These are phyloP conservation scores for Agrotis exclamationis DNA, from an alignment of 2,888 invertebrate species.

Conservation along the genomic window DNA sequence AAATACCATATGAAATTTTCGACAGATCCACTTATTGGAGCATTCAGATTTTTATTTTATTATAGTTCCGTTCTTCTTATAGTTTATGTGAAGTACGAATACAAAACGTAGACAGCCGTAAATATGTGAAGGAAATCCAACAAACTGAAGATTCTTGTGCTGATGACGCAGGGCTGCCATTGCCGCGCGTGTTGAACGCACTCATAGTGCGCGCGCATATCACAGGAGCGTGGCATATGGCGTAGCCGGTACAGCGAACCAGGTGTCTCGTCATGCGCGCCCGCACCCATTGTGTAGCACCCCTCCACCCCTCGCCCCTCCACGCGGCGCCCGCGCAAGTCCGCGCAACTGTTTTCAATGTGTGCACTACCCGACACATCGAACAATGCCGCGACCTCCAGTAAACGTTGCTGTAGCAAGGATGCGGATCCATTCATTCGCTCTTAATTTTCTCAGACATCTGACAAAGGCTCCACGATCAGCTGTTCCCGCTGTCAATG, in stretches of 20 bases:
- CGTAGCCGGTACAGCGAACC: conserved; percentile 87
- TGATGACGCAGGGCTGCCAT: conserved; percentile 46
- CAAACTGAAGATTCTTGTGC: conserved; percentile 30
- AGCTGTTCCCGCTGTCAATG: conserved; percentile 64
- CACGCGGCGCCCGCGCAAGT: conserved; percentile 65
- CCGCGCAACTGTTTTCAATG: conserved; percentile 68
- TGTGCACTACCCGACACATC: conserved; percentile 78
- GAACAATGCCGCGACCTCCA: conserved; percentile 80
- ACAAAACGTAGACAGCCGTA: conserved; percentile 32
- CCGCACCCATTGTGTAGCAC: conserved; percentile 87
- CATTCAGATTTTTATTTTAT: conserved; percentile 33
- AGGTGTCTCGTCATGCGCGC: conserved; percentile 90
- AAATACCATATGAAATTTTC: conserved; percentile 41
- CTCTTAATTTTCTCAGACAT: conserved; percentile 62
- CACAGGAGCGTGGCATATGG: conserved; percentile 84
- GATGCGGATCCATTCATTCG: conserved; percentile 62
- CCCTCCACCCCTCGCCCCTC: conserved; percentile 67
- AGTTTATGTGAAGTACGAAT: conserved; percentile 42
- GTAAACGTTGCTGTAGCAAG: conserved; percentile 60
- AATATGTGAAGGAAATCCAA: conserved; percentile 36
- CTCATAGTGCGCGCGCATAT: conserved; percentile 62
- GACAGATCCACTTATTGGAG: conserved; percentile 30
- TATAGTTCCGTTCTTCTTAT: conserved; percentile 16
- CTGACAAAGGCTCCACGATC: conserved; percentile 62
- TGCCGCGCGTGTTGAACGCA: conserved; percentile 45